Evolutionary conservation across 2,797 vertebrate species (phyloP).

Genomic region (Taeniopygia guttata): DNA sequence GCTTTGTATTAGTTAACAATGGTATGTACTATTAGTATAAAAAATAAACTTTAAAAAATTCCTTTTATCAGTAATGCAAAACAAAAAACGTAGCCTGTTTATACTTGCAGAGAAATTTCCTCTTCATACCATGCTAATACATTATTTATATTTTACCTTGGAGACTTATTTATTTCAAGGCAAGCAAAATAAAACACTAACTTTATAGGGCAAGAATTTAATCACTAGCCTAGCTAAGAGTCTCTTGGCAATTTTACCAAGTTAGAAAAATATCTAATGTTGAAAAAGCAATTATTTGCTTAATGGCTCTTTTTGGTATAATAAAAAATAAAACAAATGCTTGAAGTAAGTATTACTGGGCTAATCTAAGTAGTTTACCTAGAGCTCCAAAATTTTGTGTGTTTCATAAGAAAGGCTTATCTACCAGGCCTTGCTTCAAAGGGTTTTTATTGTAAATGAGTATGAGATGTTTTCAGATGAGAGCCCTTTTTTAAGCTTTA

Average conservation of each 20-base stretch:
- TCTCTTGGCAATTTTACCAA: neutral
- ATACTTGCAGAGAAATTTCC: neutral
- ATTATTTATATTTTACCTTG: neutral
- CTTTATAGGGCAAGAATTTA: neutral
- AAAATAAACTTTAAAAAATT: neutral
- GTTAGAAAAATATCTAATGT: neutral
- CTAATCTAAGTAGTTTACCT: neutral
- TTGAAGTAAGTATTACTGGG: neutral
- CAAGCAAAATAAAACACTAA: neutral
- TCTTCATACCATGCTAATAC: neutral
- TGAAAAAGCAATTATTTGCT: neutral
- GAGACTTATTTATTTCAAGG: neutral
- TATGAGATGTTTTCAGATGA: neutral
- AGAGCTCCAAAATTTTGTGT: neutral
- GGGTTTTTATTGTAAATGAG: neutral
- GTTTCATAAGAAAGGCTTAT: neutral
- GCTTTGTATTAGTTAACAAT: neutral
- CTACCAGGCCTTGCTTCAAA: neutral
- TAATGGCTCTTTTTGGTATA: neutral
- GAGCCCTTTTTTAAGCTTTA: neutral
- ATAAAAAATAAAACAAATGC: neutral
- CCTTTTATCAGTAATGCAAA: neutral
- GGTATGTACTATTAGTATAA: neutral
- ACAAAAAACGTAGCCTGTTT: neutral
- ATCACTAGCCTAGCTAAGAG: neutral